Evolutionary conservation across 2,888 invertebrate genomes (phyloP), one percentile per base, ranked within the genome.

Genomic region (Aquatica leii): DNA sequence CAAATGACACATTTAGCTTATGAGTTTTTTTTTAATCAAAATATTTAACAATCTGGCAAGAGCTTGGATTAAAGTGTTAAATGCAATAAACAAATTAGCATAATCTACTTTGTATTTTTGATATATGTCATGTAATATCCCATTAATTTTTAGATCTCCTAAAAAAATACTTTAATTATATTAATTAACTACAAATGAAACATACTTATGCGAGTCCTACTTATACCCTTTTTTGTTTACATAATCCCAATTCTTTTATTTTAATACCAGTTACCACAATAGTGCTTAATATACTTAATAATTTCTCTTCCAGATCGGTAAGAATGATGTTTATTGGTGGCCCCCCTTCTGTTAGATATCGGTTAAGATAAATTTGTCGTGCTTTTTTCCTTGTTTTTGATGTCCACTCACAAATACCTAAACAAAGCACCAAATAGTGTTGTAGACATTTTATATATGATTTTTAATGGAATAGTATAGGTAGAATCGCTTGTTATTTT

Each of bases 281-380:
- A 3, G 17, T 43, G 14, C 15, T 17, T 15, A 43, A 3, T 17
- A 43, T 14, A 43, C 17, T 3, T 4, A 43, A 17, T 17, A 43
- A 43, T 9, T 43, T 43, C 14, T 43, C 17, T 17, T 43, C 41
- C 41, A 43, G 17, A 9, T 43, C 41, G n/a, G 41, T 43, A 14
- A 14, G 17, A 15, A 43, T 43, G 14, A 31, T 31, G 31, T 31
- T 31, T 31, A 31, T 31, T 31, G 31, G 31, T 31, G 31, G 31
- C 31, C 31, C 31, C 31, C 31, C 31, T 31, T 9, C 31, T 31
- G 31, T 31, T 31, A 31, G 31, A 31, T 31, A 31, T 31, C 17
- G 41, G 17, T 43, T 4, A 14, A 43, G 15, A 43, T 43, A 43
- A 6, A 43, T 1, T 6, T 43, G 15, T 17, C 41, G 14, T 43